Percentiles rank a stretch among this genome's conserved stretches.
These are phyloP conservation scores for Bambusicola thoracicus DNA, from an alignment of 2,113 vertebrate genomes.

Conservation along the genomic window DNA sequence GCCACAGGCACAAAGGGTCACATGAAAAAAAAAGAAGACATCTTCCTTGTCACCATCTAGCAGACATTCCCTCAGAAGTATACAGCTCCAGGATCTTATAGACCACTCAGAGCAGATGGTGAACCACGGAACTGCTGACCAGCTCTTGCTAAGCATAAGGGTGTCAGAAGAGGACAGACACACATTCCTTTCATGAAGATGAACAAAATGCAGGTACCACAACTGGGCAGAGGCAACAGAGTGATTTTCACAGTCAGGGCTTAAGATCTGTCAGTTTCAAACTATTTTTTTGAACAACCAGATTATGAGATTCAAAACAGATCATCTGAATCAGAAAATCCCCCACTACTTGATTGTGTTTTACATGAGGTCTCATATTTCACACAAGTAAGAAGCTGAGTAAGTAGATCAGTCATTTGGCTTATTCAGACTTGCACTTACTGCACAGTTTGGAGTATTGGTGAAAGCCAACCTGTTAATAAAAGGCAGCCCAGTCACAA, in stretches of 20 bases:
- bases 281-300: not conserved
- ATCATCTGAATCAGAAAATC: not conserved
- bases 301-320: not conserved
- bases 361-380: not conserved
- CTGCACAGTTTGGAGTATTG: not conserved
- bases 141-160: not conserved
- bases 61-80: not conserved
- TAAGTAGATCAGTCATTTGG: not conserved
- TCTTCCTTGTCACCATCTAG: not conserved
- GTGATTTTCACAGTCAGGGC: not conserved
- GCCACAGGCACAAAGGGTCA: not conserved
- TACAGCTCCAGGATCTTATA: not conserved
- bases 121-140: not conserved
- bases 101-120: not conserved
- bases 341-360: not conserved
- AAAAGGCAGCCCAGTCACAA: not conserved
- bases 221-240: not conserved
- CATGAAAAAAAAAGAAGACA: not conserved
- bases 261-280: not conserved
- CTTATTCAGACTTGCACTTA: not conserved
- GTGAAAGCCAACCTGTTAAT: not conserved
- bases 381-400: not conserved
- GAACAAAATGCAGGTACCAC: not conserved
- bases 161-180: not conserved
- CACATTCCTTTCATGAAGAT: not conserved